These are phyloP conservation scores for Onychomys arenicola DNA, from an alignment of 2,797 vertebrate genomes.

Conservation along the genomic window DNA sequence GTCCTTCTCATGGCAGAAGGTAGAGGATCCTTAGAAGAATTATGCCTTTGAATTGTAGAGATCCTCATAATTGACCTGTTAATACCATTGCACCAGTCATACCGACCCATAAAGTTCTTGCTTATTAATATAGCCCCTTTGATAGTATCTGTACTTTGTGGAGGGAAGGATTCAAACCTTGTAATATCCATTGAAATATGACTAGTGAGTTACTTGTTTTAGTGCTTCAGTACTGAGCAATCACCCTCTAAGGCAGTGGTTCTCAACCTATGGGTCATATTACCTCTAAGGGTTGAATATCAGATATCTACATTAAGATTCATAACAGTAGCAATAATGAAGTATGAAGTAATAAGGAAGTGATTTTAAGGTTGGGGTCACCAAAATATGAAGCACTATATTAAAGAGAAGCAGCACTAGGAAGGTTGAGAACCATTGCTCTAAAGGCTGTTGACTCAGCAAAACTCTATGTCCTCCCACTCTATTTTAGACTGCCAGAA, in stretches of 20 bases:
- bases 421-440: not conserved
- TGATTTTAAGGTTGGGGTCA: not conserved
- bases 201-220: not conserved
- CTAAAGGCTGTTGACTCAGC: not conserved
- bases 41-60: not conserved
- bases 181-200: not conserved
- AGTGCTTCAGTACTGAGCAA: not conserved
- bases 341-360: not conserved
- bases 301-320: not conserved
- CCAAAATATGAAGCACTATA: not conserved
- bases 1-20: not conserved
- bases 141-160: not conserved
- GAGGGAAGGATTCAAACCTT: not conserved
- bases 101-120: not conserved
- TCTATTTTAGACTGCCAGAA: not conserved
- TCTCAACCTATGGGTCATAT: not conserved
- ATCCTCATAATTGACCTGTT: fast-evolving
- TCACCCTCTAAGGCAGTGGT: not conserved
- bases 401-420: not conserved
- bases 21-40: not conserved
- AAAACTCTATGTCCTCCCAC: not conserved
- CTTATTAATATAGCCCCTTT: not conserved
- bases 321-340: not conserved
- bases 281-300: not conserved
- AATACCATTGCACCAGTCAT: not conserved